Base-by-base conservation (phyloP, 2,113 vertebrate species). In the Melanerpes formicivorus region DNA sequence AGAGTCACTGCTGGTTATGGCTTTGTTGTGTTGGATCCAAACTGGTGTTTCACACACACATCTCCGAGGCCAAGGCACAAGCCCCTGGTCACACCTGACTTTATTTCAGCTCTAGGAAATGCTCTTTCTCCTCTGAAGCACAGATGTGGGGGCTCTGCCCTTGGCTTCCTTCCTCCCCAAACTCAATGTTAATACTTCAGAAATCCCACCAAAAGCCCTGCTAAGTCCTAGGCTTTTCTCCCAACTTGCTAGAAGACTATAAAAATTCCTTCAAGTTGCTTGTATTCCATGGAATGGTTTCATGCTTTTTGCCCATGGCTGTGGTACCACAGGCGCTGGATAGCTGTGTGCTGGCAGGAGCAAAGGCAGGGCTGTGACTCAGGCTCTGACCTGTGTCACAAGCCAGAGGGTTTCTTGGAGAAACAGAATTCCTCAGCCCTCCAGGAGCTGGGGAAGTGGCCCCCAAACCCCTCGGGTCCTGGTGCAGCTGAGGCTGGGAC, bases 11-110 rank as follows among this genome's bases (percentile, higher is more conserved):
- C 84, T 2, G 1, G 2, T 64, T 59, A 2, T 3, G 58, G 14
- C 58, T 82, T 23, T 6, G 2, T 16, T 1, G 1, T 2, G 3
- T 3, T 32, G 64, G 40, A 21, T 44, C 86, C 59, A 26, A 56
- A 30, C 67, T 23, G 25, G 0, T 1, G 48, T 3, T 19, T 26
- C 50, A 6, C 0, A 2, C n/a, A 46, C 50, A 34, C 34, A 0
- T 12, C 52, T 46, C 67, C 64, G 15, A 40, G 23, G 27, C 48
- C 19, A 11, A 44, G 66, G 72, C 32, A 26, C 44, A 13, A 50
- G n/a, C 25, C 6, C 23, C 8, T 2, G 14, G 5, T 18, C 21
- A 1, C 29, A 3, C 25, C 64, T 2, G 8, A 22, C 5, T 26
- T 37, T 4, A 18, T 29, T 73, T 26, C 34, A 8, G 44, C 56